Conservation (phyloP, 2,113 vertebrate genomes). For the Potamarius usumacintae region DNA sequence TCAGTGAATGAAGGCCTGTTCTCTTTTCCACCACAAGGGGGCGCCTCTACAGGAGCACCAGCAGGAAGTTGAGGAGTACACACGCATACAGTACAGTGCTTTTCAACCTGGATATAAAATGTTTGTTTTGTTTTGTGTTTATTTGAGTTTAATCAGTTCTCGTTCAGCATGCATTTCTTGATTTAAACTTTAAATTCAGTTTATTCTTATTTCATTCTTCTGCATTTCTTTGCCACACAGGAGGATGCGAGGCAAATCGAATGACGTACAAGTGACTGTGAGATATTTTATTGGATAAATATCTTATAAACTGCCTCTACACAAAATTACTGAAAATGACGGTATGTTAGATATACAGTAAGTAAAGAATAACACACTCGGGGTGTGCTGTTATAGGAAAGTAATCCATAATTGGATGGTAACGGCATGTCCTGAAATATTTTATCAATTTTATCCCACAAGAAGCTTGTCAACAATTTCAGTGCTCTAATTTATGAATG, state of each 20-base stretch:
- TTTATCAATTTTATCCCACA: too few relatives aligned
- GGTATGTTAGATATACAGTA: background rate
- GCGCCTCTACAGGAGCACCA: background rate
- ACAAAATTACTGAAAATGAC: too few relatives aligned
- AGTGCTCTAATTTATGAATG: too few relatives aligned
- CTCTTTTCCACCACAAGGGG: slow-evolving; percentile 35
- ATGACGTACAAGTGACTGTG: background rate
- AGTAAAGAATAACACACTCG: background rate
- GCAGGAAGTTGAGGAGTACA: too few relatives aligned
- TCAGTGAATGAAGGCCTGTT: background rate
- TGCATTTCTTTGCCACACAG: background rate
- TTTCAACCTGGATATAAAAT: background rate
- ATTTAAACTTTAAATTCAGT: background rate
- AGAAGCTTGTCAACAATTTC: too few relatives aligned
- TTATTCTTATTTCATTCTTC: background rate
- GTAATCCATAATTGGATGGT: background rate
- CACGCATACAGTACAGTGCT: background rate
- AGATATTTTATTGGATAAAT: background rate
- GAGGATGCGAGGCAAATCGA: background rate
- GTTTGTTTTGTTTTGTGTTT: background rate
- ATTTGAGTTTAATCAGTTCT: background rate
- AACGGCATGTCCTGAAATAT: background rate
- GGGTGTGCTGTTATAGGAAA: background rate
- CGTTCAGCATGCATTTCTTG: background rate
- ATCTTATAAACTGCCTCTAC: background rate